A percentile compares a stretch with the other conserved stretches of the same genome.
phyloP scores from a whole-genome alignment of 2,797 vertebrate species.

The Salmo trutta region DNA sequence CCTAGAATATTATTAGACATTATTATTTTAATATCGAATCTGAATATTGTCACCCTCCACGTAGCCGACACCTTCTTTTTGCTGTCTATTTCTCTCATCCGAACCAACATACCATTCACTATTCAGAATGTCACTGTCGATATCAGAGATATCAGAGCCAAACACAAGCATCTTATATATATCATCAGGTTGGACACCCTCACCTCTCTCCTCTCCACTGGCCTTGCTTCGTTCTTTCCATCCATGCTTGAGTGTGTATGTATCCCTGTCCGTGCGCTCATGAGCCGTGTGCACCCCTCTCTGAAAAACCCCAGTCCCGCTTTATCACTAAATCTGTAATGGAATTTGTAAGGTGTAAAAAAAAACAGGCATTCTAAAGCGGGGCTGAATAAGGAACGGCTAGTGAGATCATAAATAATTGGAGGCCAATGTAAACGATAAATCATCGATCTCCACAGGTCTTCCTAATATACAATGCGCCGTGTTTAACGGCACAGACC shows the following conservation, averaged over 20 bases:
- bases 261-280: no score
- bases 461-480: constrained; percentile 41
- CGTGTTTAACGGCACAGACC: constrained; percentile 33
- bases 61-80: background rate
- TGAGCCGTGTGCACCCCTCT: no score
- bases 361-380: constrained; percentile 41
- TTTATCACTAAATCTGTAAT: constrained; percentile 42
- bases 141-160: no score
- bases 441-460: constrained; percentile 39
- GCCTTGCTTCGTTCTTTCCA: background rate
- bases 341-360: constrained; percentile 46
- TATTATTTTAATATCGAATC: constrained; percentile 25
- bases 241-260: no score
- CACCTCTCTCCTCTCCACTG: background rate
- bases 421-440: constrained; percentile 30
- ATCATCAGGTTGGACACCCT: no score
- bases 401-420: constrained; percentile 58
- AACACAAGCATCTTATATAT: no score
- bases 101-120: no score
- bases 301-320: background rate
- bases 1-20: constrained; percentile 14
- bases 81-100: background rate
- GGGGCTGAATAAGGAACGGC: background rate
- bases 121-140: no score
- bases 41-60: constrained; percentile 18